phyloP scores from a whole-genome alignment of 2,888 invertebrate genomes.

The Callyntrura sp. region DNA sequence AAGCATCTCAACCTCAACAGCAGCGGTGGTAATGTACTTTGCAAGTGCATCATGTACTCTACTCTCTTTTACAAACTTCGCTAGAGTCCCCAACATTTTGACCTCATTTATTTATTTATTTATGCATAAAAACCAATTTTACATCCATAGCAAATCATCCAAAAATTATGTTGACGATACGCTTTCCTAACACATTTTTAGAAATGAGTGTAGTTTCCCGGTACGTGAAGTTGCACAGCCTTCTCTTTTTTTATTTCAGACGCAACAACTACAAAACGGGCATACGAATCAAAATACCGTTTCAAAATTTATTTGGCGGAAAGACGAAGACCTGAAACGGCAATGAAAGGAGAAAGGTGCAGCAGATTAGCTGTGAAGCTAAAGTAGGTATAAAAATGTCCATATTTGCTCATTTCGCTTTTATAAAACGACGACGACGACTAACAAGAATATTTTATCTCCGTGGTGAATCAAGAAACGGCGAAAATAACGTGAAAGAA shows the following conservation, averaged over 20 bases:
- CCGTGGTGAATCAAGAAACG: neutral
- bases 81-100: constrained; percentile 27
- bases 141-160: neutral
- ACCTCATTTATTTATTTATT: constrained; percentile 46
- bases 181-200: neutral
- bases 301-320: neutral
- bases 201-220: constrained; percentile 1
- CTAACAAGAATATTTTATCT: neutral
- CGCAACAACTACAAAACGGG: neutral
- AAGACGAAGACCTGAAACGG: neutral
- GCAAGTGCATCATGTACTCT: neutral
- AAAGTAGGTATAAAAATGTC: constrained; percentile 8
- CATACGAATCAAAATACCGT: neutral
- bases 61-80: neutral
- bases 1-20: neutral
- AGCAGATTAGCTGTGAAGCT: neutral
- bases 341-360: constrained; percentile 9
- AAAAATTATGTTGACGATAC: neutral
- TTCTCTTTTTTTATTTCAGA: neutral
- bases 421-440: neutral
- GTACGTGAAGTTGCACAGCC: neutral
- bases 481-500: neutral
- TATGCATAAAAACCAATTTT: constrained; percentile 39
- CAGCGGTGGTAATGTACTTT: neutral
- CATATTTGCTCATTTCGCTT: constrained; percentile 36